These are phyloP conservation scores for Chalcosyrphus nemorum DNA, from an alignment of 2,888 invertebrate genomes.

Conservation along the genomic window DNA sequence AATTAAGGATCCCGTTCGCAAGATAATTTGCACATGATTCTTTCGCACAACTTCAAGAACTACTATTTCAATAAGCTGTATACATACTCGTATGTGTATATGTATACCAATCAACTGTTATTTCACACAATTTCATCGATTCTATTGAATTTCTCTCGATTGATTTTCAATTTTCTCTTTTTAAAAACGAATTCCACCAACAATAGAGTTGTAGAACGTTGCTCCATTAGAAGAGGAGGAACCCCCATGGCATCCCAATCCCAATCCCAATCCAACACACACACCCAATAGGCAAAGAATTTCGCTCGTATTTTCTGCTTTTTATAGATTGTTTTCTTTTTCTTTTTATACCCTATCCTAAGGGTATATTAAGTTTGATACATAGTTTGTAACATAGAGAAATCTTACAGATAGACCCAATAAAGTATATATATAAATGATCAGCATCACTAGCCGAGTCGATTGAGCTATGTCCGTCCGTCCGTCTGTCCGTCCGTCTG, in stretches of 20 bases:
- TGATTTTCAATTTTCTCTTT: conserved; percentile 26
- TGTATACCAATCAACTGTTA: conserved; percentile 9
- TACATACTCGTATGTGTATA: too few relatives aligned
- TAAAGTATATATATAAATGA: too few relatives aligned
- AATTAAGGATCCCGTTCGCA: background rate
- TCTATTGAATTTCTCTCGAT: too few relatives aligned
- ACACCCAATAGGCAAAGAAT: conserved; percentile 5
- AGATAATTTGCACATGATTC: background rate
- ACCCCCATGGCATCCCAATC: too few relatives aligned
- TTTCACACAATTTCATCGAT: conserved; percentile 28
- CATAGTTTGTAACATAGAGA: too few relatives aligned
- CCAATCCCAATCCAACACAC: background rate
- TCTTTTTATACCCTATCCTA: too few relatives aligned
- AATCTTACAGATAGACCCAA: too few relatives aligned
- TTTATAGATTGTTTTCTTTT: background rate
- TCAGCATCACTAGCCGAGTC: too few relatives aligned
- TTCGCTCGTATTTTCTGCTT: background rate
- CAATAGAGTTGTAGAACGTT: conserved; percentile 21
- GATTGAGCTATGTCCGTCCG: too few relatives aligned
- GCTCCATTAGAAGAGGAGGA: conserved; percentile 17
- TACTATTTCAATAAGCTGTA: background rate
- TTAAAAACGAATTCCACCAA: conserved; percentile 15
- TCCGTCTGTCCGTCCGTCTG: too few relatives aligned
- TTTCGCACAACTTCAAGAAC: background rate
- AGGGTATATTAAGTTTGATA: too few relatives aligned